Evolutionary conservation across 2,888 invertebrate genomes (phyloP), one percentile per base, ranked within the genome.

Genomic region (Brassicogethes aeneus): DNA sequence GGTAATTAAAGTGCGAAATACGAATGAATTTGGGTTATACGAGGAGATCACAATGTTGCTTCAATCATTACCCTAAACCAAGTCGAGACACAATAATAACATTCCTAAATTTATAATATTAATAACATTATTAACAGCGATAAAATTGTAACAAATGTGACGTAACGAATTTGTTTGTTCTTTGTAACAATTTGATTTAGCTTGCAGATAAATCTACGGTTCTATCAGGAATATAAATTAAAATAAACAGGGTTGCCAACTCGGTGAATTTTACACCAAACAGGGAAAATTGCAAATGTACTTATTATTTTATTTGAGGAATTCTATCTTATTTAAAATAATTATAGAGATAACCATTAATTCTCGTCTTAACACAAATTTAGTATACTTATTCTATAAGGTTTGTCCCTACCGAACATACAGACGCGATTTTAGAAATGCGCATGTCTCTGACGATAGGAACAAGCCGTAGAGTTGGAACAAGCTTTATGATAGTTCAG

Each of bases 121-220:
- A 64, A 61, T 58, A 60, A 60, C 58, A 56, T 56, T n/a, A n/a
- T n/a, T 59, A 65, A 65, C 65, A 65, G 58, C 59, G 58, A 64
- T 65, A 64, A 64, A 64, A 51, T 60, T 64, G 55, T 64, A 65
- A 64, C 64, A 64, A 59, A 64, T 60, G 61, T 59, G 60, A 61
- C 57, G 56, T 63, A 64, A 64, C 62, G 52, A 59, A 59, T 58
- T 53, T 37, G 41, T 42, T 47, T 48, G 41, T 47, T 38, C 47
- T 41, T 41, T 50, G 45, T 51, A 56, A 58, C 55, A 57, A 54
- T 53, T 50, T 52, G 51, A 51, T 51, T 47, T 50, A 44, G 23
- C 10, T 23, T 23, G 10, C 10, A 7, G 5, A 23, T 7, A 7
- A 7, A 7, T 5, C 10, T 23, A 10, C 10, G 10, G 23, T 7